phyloP scores from a whole-genome alignment of 2,113 vertebrate genomes.

The Pterocles orientalis region DNA sequence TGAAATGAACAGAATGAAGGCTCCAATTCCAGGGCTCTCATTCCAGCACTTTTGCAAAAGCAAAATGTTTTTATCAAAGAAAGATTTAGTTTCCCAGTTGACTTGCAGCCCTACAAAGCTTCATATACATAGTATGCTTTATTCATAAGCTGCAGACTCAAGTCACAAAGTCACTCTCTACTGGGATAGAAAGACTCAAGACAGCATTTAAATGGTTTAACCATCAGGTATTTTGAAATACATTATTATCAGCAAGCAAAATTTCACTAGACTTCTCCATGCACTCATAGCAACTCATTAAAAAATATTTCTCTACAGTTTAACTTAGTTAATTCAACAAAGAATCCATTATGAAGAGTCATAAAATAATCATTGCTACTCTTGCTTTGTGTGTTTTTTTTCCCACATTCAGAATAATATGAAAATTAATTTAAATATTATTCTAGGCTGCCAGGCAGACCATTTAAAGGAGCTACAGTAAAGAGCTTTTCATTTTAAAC shows the following conservation, averaged over 20 bases:
- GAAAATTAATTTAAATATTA: not conserved
- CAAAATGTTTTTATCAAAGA: not conserved
- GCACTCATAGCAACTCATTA: not conserved
- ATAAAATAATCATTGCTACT: not conserved
- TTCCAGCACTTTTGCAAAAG: not conserved
- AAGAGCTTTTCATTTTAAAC: not conserved
- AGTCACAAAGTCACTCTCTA: not conserved
- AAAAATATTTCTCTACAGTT: not conserved
- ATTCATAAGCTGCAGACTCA: constrained; percentile 6
- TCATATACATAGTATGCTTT: not conserved
- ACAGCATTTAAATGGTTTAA: not conserved
- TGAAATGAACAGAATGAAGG: not conserved
- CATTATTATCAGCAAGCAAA: not conserved
- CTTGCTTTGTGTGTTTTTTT: not conserved
- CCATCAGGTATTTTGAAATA: not conserved
- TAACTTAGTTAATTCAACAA: not conserved
- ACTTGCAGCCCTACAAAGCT: not conserved
- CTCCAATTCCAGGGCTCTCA: not conserved
- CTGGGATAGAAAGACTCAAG: not conserved
- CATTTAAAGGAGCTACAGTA: not conserved
- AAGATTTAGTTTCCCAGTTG: not conserved
- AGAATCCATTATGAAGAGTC: not conserved
- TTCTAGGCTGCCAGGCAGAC: not conserved
- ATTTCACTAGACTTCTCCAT: not conserved
- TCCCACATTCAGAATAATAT: not conserved